These are phyloP conservation scores for Helicoverpa armigera DNA, from an alignment of 1,140 invertebrate genomes.

Conservation along the genomic window DNA sequence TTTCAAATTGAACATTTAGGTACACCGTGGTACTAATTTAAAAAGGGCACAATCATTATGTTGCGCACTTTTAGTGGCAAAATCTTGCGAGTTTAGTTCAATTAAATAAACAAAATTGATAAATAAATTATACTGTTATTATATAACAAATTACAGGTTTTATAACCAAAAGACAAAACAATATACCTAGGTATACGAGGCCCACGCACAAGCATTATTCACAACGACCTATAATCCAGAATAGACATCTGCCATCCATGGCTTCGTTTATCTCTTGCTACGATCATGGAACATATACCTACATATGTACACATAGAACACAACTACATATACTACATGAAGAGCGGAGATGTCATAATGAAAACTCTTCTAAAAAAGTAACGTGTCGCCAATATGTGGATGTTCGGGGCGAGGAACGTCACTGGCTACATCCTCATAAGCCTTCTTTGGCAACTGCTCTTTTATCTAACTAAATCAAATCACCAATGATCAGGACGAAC, in stretches of 20 bases:
- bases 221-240: slow-evolving; percentile 30
- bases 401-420: too few relatives aligned
- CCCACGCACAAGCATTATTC: slow-evolving; percentile 29
- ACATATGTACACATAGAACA: not conserved
- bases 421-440: too few relatives aligned
- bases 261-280: slow-evolving; percentile 19
- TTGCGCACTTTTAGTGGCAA: not conserved
- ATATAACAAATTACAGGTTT: not conserved
- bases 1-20: not conserved
- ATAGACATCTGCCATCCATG: not conserved
- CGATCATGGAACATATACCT: slow-evolving; percentile 32
- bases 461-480: too few relatives aligned
- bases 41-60: too few relatives aligned
- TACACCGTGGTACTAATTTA: not conserved
- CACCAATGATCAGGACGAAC: too few relatives aligned
- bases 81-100: not conserved
- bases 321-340: too few relatives aligned
- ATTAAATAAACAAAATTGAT: too few relatives aligned
- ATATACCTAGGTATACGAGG: slow-evolving; percentile 12
- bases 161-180: slow-evolving; percentile 4
- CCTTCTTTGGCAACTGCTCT: too few relatives aligned
- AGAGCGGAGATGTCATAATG: too few relatives aligned
- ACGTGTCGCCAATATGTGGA: too few relatives aligned
- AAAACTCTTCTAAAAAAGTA: too few relatives aligned
- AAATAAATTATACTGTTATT: too few relatives aligned